Conservation (phyloP, 2,797 vertebrate genomes). For the Betta splendens region DNA sequence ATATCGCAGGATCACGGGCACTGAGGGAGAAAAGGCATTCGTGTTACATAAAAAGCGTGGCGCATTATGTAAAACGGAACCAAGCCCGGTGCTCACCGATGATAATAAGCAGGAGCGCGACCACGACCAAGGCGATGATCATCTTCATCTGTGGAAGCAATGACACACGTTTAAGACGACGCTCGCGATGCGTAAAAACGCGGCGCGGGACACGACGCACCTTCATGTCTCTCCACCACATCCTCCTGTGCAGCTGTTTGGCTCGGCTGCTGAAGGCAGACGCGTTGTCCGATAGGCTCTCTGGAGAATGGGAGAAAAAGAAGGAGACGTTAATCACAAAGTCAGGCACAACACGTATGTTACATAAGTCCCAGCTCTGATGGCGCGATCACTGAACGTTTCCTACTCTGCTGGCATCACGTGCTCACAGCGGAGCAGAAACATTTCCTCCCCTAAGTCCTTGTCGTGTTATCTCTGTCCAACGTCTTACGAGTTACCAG, state of each 20-base stretch:
- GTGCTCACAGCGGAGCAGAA: slow-evolving; percentile 24
- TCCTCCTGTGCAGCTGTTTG: slow-evolving; percentile 95
- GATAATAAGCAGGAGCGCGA: slow-evolving; percentile 91
- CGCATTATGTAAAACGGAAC: too few species aligned
- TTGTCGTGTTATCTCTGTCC: slow-evolving; percentile 16
- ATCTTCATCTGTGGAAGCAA: slow-evolving; percentile 89
- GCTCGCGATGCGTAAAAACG: neutral
- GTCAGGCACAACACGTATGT: slow-evolving; percentile 23
- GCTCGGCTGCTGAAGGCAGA: slow-evolving; percentile 98
- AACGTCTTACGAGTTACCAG: slow-evolving; percentile 23
- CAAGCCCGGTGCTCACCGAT: slow-evolving; percentile 86
- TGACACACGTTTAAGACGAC: slow-evolving; percentile 9
- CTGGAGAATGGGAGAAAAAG: slow-evolving; percentile 63
- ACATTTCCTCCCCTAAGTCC: slow-evolving; percentile 21
- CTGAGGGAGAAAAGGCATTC: slow-evolving; percentile 69
- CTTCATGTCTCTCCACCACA: slow-evolving; percentile 98
- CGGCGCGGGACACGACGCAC: slow-evolving; percentile 64
- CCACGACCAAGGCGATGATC: slow-evolving; percentile 87
- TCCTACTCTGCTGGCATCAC: slow-evolving; percentile 12
- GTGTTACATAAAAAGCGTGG: neutral
- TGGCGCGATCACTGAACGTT: slow-evolving; percentile 22
- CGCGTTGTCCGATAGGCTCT: slow-evolving; percentile 97
- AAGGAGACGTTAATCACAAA: slow-evolving; percentile 12
- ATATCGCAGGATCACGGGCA: slow-evolving; percentile 92
- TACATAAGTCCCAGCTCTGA: slow-evolving; percentile 30